A percentile compares a stretch with the other conserved stretches of the same genome.
These are phyloP conservation scores for Dendrolimus punctatus DNA, from an alignment of 1,140 invertebrate genomes.

Conservation along the genomic window DNA sequence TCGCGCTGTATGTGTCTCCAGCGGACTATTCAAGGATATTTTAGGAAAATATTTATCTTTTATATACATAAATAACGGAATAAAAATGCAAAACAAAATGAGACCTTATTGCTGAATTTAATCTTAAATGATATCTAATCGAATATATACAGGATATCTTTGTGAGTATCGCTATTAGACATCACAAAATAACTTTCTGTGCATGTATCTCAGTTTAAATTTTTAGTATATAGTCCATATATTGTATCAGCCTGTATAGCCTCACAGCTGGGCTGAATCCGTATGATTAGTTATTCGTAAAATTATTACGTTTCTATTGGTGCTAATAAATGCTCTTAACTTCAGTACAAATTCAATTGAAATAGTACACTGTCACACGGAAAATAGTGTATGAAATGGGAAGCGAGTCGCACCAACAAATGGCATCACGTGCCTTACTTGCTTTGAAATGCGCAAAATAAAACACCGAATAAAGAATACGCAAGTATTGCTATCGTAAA, in stretches of 20 bases:
- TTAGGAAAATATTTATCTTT: conserved; percentile 8
- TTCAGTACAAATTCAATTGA: conserved; percentile 26
- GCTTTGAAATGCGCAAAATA: conserved; percentile 43
- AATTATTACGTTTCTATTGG: too few species aligned
- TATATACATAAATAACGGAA: conserved; percentile 4
- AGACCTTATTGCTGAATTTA: too few species aligned
- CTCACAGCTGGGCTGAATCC: too few species aligned
- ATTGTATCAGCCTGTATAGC: too few species aligned
- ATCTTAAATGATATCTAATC: too few species aligned
- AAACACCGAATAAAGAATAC: conserved; percentile 44
- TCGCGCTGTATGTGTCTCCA: conserved; percentile 18
- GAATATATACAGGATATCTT: too few species aligned
- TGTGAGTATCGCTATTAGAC: too few species aligned
- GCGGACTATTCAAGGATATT: conserved; percentile 14
- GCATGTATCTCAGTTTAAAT: too few species aligned
- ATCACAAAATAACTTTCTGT: too few species aligned
- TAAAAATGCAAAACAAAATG: not conserved
- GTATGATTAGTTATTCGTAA: too few species aligned
- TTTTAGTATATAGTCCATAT: too few species aligned
- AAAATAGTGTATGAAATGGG: conserved; percentile 43
- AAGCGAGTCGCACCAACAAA: conserved; percentile 14
- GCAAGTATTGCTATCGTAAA: conserved; percentile 38
- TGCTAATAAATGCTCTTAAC: conserved; percentile 4
- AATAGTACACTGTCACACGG: conserved; percentile 31
- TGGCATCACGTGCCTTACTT: conserved; percentile 34